Evolutionary conservation across 2,888 invertebrate species (phyloP).

Genomic region (Conops quadrifasciatus): DNA sequence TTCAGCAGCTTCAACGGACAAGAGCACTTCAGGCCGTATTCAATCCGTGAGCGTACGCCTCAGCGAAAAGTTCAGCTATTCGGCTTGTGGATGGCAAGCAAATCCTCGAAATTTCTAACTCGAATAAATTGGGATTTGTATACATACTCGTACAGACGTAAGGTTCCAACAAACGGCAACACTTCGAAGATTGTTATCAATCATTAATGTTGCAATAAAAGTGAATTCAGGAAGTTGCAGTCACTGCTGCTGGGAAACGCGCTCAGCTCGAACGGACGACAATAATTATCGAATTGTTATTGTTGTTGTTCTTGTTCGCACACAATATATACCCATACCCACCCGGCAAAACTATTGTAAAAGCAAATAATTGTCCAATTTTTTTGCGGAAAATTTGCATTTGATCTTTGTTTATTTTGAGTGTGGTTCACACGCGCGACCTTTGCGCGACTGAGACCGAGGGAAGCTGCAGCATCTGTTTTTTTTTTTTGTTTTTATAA

Average conservation of each 20-base stretch:
- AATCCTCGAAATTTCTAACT: background rate
- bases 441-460: background rate
- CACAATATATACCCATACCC: background rate
- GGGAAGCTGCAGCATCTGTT: background rate
- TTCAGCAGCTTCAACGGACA: conserved; percentile 30
- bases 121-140: background rate
- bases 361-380: conserved; percentile 32
- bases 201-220: background rate
- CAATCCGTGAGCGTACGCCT: conserved; percentile 40
- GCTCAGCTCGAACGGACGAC: background rate
- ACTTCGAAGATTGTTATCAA: background rate
- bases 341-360: background rate
- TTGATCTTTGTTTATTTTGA: conserved; percentile 2
- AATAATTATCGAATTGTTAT: background rate
- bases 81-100: conserved; percentile 11
- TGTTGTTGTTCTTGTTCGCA: background rate
- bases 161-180: background rate
- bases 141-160: too few species aligned
- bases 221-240: background rate
- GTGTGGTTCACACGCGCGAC: conserved; percentile 10
- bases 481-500: background rate
- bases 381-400: conserved; percentile 27
- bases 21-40: conserved; percentile 23
- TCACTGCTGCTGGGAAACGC: background rate
- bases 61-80: conserved; percentile 34